These are phyloP conservation scores for Babyrousa celebensis DNA, from an alignment of 2,797 vertebrate genomes.

Conservation along the genomic window DNA sequence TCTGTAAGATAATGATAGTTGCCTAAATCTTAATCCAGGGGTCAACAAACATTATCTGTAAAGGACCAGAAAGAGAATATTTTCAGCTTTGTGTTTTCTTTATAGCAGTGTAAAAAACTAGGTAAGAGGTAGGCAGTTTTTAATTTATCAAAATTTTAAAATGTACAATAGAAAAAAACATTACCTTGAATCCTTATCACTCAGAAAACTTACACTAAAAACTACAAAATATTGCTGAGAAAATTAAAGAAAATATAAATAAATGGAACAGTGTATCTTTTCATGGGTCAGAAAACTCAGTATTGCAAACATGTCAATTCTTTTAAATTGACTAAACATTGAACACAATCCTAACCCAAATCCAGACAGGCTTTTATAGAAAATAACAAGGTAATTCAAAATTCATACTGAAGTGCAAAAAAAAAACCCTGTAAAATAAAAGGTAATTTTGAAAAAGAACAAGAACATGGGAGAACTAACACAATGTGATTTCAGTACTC, in stretches of 20 bases:
- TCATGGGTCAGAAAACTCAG: background rate
- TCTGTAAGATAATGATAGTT: background rate
- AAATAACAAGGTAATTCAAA: slow-evolving; percentile 3
- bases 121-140: background rate
- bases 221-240: slow-evolving; percentile 8
- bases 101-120: background rate
- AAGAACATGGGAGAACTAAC: background rate
- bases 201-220: slow-evolving; percentile 43
- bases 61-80: background rate
- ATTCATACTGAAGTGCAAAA: background rate
- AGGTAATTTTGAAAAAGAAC: background rate
- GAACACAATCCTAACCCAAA: slow-evolving; percentile 1
- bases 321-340: slow-evolving; percentile 24
- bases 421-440: background rate
- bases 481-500: background rate
- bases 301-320: background rate
- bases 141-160: background rate
- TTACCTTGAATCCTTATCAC: background rate
- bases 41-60: background rate
- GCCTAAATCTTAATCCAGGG: background rate
- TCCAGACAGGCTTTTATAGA: background rate
- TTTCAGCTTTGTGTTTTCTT: background rate
- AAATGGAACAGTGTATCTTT: background rate
- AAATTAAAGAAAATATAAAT: slow-evolving; percentile 7
- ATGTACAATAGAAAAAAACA: background rate